Evolutionary conservation across 2,888 invertebrate genomes (phyloP), one percentile per base, ranked within the genome.

Genomic region (Latheticus oryzae): DNA sequence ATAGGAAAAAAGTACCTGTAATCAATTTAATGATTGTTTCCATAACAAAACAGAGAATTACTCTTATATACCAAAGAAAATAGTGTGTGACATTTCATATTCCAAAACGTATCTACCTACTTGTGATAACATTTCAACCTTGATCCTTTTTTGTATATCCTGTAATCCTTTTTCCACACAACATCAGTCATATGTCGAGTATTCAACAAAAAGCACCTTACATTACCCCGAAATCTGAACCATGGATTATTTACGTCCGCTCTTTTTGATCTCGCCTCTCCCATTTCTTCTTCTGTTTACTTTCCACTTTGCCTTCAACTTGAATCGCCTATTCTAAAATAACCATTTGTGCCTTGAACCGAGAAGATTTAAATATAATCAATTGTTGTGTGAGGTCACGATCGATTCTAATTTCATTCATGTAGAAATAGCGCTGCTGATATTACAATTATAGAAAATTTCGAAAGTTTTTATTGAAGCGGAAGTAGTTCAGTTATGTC

Each of bases 241-340:
- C 28, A 2, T 7, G 12, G 28, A 28, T 28, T 28, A 28, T 28
- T 28, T 28, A 2, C 11, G 28, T 5, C 12, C 28, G 28, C 28
- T 9, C 28, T 12, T 28, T 28, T 28, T 28, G 28, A 28, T 28
- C 28, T 28, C 12, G n/a, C 9, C 28, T 9, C 9, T 28, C 28
- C 28, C 7, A 28, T 28, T 12, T 28, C 28, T 7, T 28, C 33
- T 13, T 33, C n/a, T 33, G 15, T 33, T 13, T 15, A 12, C 5
- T 8, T 33, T 33, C 33, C 33, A 15, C 8, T 16, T 15, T n/a
- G 11, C 33, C 13, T 33, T 33, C 12, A 33, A 12, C 33, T 33
- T 13, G 15, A 26, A 26, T 3, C 26, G 5, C 7, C 13, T 33
- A 33, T 33, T 16, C 16, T 33, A 33, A 33, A 33, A 33, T 33